Base-by-base conservation (phyloP, 2,797 vertebrate species). In the Oreortyx pictus region DNA sequence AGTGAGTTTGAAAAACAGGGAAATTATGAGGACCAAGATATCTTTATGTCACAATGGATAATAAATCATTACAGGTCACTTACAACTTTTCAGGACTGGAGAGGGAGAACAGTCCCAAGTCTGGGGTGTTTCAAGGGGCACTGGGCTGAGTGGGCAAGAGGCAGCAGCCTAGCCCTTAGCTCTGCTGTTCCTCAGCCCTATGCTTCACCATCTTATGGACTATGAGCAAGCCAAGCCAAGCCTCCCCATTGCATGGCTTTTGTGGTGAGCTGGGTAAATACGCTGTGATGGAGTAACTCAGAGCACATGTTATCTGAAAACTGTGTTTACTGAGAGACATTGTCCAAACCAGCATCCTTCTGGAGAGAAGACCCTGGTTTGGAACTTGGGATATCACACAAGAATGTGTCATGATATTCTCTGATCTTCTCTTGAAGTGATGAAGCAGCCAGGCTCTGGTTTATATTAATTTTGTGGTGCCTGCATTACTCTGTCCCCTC, bases 381-480 rank as follows among this genome's bases (percentile, higher is more conserved):
- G 88, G 88, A 93, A 94, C 33, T 23, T 88, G 62, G 80, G 62
- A 70, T 92, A 73, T 44, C 82, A 75, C 75, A 52, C 66, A 93
- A 89, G 56, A 87, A 91, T 80, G 79, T 1, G 3, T 70, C 87
- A 43, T 27, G 57, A 49, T 73, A 62, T 24, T 54, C 35, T 74
- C 59, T 80, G 52, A 56, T 81, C 44, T 83, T 94, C 57, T 64
- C 24, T 41, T 54, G 68, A 95, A 89, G 41, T 44, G 75, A 83
- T 49, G 89, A 94, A 83, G 59, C 4, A 60, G 43, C 46, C 75
- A 73, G 31, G 14, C 23, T 84, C 56, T 91, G 90, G 16, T 37
- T 70, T 87, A 87, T 65, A 93, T 94, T 95, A 93, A 67, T 74
- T 74, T 81, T 90, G 67, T 88, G n/a, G 60, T 93, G 44, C 59